Evolutionary conservation across 2,113 vertebrate genomes (phyloP).

Genomic region (Sardina pilchardus): DNA sequence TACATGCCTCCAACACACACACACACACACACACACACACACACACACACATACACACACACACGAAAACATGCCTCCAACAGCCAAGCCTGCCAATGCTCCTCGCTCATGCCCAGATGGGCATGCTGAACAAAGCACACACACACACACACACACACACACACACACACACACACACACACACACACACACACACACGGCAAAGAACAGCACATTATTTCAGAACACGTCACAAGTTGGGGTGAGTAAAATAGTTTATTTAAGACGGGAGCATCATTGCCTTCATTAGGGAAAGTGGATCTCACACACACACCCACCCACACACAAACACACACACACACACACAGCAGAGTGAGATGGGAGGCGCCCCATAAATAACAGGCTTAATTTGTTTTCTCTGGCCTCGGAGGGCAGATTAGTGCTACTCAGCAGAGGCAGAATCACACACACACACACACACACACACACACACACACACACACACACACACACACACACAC

Average conservation of each 20-base stretch:
- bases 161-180: too few relatives aligned
- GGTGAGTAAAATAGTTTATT: background rate
- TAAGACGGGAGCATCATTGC: background rate
- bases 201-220: background rate
- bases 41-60: too few relatives aligned
- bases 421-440: too few relatives aligned
- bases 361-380: background rate
- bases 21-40: too few relatives aligned
- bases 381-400: background rate
- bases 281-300: background rate
- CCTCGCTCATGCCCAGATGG: too few relatives aligned
- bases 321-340: slow-evolving; percentile 6
- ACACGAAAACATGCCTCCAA: too few relatives aligned
- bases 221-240: background rate
- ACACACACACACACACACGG: background rate
- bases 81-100: too few relatives aligned
- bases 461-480: too few relatives aligned
- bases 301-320: background rate
- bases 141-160: background rate
- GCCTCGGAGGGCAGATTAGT: background rate
- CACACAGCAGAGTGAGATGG: background rate
- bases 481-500: too few relatives aligned
- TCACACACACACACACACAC: too few relatives aligned
- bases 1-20: too few relatives aligned
- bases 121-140: background rate